Conservation (phyloP, 2,113 vertebrate genomes). For the Clarias magur region DNA sequence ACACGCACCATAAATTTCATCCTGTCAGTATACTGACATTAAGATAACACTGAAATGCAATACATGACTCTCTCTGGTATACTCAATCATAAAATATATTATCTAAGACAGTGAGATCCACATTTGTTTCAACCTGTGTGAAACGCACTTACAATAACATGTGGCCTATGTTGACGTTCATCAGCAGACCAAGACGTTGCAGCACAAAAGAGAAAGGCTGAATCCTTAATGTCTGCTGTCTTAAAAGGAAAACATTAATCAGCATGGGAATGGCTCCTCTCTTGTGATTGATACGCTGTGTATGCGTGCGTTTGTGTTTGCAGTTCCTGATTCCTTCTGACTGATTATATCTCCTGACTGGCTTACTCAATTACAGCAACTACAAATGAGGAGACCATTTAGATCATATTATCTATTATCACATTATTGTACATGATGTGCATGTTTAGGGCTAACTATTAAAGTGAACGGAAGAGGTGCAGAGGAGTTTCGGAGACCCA, state of each 20-base stretch:
- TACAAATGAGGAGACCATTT: not conserved
- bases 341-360: constrained; percentile 25
- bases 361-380: constrained; percentile 36
- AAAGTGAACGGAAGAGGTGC: not conserved
- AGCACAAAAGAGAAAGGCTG: not conserved
- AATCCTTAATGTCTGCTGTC: not conserved
- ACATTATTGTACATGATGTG: constrained; percentile 34
- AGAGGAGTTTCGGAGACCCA: not conserved
- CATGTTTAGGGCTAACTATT: constrained; percentile 2
- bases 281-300: constrained; percentile 13
- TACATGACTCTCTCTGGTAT: constrained; percentile 8
- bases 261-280: constrained; percentile 7
- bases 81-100: constrained; percentile 15
- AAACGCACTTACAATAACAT: constrained; percentile 28
- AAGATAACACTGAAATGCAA: constrained; percentile 22
- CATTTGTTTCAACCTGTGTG: constrained; percentile 23
- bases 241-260: constrained; percentile 35
- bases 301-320: not conserved
- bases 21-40: constrained; percentile 17
- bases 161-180: constrained; percentile 14
- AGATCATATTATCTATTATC: constrained; percentile 30
- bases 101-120: not conserved
- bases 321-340: constrained; percentile 32
- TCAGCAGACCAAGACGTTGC: constrained; percentile 2
- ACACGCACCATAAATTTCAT: constrained; percentile 16